These are phyloP conservation scores for Oxytorus armatus DNA, from an alignment of 2,888 invertebrate genomes.

Conservation along the genomic window DNA sequence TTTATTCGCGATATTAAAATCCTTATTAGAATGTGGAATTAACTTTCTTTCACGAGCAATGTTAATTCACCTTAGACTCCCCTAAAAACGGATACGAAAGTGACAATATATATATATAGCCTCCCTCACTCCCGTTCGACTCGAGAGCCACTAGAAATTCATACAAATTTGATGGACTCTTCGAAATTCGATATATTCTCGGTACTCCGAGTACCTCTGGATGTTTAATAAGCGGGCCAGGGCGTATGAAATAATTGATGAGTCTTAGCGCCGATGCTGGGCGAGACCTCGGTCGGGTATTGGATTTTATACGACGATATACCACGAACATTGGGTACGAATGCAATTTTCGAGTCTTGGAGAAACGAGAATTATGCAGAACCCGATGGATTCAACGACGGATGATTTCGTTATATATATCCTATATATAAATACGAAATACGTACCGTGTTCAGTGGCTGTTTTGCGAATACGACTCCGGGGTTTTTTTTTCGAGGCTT, in stretches of 20 bases:
- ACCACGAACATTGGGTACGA: background rate
- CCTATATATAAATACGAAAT: too few relatives aligned
- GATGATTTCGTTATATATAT: too few relatives aligned
- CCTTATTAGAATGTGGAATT: too few relatives aligned
- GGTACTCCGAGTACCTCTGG: background rate
- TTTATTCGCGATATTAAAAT: too few relatives aligned
- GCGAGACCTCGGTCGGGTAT: background rate
- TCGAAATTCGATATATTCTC: slow-evolving; percentile 31
- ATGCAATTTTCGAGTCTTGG: background rate
- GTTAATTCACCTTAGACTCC: too few relatives aligned
- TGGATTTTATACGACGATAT: background rate
- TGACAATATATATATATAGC: background rate
- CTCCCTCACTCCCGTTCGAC: background rate
- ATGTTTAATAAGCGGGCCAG: slow-evolving; percentile 30
- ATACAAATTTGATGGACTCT: slow-evolving; percentile 1
- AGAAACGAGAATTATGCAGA: too few relatives aligned
- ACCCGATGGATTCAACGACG: too few relatives aligned
- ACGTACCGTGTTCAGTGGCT: too few relatives aligned
- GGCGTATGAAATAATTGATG: slow-evolving; percentile 22
- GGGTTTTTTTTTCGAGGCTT: too few relatives aligned
- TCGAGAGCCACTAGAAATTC: background rate
- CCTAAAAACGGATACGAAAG: too few relatives aligned
- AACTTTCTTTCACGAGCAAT: too few relatives aligned
- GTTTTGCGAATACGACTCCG: too few relatives aligned
- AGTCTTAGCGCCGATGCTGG: background rate